Base-by-base conservation (phyloP, 1,140 invertebrate genomes). In the Neodiprion virginianus region DNA sequence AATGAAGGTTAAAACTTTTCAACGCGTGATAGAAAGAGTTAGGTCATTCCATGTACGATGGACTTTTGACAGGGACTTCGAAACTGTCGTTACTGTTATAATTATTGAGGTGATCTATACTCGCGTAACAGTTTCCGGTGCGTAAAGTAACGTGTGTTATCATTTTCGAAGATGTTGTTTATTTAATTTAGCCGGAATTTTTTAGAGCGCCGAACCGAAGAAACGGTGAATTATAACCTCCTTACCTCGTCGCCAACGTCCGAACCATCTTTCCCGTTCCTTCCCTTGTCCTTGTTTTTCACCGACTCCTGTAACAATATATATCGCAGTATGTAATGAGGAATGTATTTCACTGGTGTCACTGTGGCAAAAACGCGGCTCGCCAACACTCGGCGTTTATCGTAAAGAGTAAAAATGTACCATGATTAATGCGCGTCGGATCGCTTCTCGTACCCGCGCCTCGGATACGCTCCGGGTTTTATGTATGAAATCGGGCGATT, bases 231-330 rank as follows among this genome's bases (percentile, higher is more conserved):
- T 79, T 83, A 82, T 85, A 85, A 87, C 28, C 28, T 40, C 85
- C 85, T 87, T 82, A 87, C 90, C 85, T 89, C 89, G 79, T 90
- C 89, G 71, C 81, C 86, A 78, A 87, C 81, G 76, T 90, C 90
- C 77, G 84, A 12, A 17, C 11, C 86, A 61, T 86, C 88, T 79
- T 87, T 88, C 80, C 84, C 83, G 83, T 86, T 87, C 84, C 90
- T 83, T 79, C 82, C 79, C 81, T 88, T 85, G 80, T 86, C 83
- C 84, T 87, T 85, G 77, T 84, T 84, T 82, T 90, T 90, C 67
- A 83, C 81, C 74, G 88, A 81, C 76, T 89, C 87, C 89, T 90
- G 82, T 74, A 90, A 89, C 80, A 84, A 76, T 84, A 78, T 40
- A 48, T 3, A 67, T 48, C 47, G 49, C 14, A 21, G 50, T 12